Percentiles rank a stretch among this genome's conserved stretches.
These are phyloP conservation scores for Drosophila grimshawi DNA, from an alignment of 1,140 invertebrate species.

Conservation along the genomic window DNA sequence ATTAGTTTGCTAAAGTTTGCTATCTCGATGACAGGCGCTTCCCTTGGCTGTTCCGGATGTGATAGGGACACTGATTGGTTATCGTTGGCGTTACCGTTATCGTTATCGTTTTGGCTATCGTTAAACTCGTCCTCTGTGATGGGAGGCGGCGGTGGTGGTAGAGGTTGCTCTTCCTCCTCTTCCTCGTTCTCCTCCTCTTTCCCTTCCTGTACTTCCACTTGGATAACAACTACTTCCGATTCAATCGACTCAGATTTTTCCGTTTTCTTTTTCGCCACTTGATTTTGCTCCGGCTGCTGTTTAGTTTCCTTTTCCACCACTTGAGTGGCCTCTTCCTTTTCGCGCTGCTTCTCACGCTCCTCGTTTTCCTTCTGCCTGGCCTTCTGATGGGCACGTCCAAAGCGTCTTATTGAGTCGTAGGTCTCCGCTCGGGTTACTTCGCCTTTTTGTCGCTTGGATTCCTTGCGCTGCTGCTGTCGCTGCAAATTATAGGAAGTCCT, in stretches of 20 bases:
- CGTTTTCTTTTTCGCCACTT: constrained; percentile 32
- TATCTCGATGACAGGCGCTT: constrained; percentile 71
- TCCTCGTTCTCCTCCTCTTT: not conserved
- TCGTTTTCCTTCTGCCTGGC: constrained; percentile 66
- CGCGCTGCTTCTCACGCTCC: constrained; percentile 56
- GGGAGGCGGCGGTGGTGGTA: constrained; percentile 64
- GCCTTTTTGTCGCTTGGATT: constrained; percentile 50
- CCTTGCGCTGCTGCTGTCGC: constrained; percentile 67
- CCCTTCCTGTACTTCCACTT: no score
- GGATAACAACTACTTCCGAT: not conserved
- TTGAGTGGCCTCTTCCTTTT: constrained; percentile 38
- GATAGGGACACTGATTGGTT: constrained; percentile 41
- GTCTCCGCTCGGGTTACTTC: constrained; percentile 71
- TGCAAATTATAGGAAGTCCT: constrained; percentile 85
- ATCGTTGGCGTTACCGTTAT: constrained; percentile 8
- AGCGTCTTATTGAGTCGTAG: constrained; percentile 81
- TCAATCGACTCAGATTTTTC: constrained; percentile 21
- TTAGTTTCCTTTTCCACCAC: constrained; percentile 44
- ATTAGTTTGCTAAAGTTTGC: constrained; percentile 77
- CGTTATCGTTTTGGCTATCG: constrained; percentile 16
- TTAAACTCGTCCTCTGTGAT: constrained; percentile 37
- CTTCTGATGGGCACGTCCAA: constrained; percentile 78
- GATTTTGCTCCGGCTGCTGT: constrained; percentile 27
- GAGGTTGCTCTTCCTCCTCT: constrained; percentile 43
- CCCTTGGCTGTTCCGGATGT: constrained; percentile 62